Conservation (phyloP, 2,797 vertebrate genomes). For the Anas georgica region DNA sequence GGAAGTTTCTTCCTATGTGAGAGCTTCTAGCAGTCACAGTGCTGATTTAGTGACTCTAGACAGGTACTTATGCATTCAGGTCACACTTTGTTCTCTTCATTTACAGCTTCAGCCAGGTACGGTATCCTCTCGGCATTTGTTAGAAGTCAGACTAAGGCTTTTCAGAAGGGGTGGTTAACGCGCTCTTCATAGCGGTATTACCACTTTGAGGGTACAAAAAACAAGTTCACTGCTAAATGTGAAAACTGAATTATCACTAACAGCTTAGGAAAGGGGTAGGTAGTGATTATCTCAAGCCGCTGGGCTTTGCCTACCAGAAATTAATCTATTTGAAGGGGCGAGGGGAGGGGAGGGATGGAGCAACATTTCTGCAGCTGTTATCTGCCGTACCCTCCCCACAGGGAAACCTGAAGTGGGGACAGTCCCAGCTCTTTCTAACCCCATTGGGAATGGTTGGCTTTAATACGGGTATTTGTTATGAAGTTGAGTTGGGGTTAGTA, state of each 20-base stretch:
- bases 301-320: neutral
- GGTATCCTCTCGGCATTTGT: neutral
- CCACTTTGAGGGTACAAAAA: neutral
- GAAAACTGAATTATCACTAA: neutral
- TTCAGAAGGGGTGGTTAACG: neutral
- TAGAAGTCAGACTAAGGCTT: slow-evolving; percentile 25
- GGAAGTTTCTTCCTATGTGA: neutral
- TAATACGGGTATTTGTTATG: neutral
- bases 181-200: neutral
- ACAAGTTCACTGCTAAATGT: neutral
- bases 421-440: neutral
- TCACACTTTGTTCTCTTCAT: slow-evolving; percentile 41
- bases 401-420: neutral
- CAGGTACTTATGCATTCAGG: slow-evolving; percentile 30
- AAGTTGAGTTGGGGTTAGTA: neutral
- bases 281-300: neutral
- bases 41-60: neutral
- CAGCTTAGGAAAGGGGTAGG: neutral
- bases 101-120: slow-evolving; percentile 29
- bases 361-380: neutral
- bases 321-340: neutral
- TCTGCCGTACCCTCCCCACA: neutral
- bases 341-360: neutral
- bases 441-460: neutral
- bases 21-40: neutral